phyloP scores from a whole-genome alignment of 2,888 invertebrate genomes.

The Xestia rhomboidea region DNA sequence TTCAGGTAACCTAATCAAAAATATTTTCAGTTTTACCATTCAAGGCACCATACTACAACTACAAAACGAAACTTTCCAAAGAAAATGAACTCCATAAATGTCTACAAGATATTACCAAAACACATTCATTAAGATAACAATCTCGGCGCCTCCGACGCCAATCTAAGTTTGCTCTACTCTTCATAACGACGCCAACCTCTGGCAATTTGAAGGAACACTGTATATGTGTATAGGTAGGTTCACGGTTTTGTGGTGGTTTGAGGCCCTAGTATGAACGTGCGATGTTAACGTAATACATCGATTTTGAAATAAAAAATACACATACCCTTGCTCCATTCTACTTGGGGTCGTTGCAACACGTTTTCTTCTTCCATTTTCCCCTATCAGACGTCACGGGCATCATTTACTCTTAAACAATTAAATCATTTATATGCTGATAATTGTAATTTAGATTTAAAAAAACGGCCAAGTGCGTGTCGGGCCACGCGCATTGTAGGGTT shows the following conservation, averaged over 20 bases:
- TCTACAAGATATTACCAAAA: slow-evolving; percentile 66
- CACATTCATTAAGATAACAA: slow-evolving; percentile 75
- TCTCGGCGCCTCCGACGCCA: slow-evolving; percentile 68
- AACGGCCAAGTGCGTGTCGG: no score
- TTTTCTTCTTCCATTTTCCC: no score
- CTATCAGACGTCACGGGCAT: no score
- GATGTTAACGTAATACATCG: no score
- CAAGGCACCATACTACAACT: background rate
- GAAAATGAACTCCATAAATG: slow-evolving; percentile 57
- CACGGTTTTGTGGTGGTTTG: background rate
- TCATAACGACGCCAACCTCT: slow-evolving; percentile 70
- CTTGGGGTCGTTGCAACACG: no score
- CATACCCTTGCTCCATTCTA: no score
- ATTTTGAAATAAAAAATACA: no score
- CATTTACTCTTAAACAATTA: no score
- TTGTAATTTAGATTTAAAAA: no score
- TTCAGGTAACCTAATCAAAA: background rate
- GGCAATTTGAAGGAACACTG: slow-evolving; percentile 70
- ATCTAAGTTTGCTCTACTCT: slow-evolving; percentile 79
- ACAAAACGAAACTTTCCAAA: slow-evolving; percentile 25
- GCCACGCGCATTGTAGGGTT: no score
- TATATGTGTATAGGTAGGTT: slow-evolving; percentile 18
- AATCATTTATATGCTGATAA: no score
- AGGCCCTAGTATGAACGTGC: background rate
- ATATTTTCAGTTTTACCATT: background rate